phyloP scores from a whole-genome alignment of 2,113 vertebrate genomes.

The Catagonus wagneri region DNA sequence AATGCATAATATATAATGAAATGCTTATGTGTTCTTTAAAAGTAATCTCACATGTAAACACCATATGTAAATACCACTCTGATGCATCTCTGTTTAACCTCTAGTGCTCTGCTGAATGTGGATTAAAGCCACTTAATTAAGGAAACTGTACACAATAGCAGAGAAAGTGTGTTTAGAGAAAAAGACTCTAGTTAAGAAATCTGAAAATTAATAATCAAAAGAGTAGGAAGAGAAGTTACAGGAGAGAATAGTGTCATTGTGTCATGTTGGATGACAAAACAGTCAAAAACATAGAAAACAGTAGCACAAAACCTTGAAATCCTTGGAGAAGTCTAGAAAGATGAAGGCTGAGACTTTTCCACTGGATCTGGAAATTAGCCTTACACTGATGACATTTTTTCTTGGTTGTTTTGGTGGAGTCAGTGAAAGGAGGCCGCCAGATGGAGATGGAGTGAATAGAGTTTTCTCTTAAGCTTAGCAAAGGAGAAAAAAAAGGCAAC shows the following conservation, averaged over 20 bases:
- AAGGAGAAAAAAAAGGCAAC: neutral
- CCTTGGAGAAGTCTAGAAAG: neutral
- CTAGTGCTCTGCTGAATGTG: neutral
- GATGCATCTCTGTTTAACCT: neutral
- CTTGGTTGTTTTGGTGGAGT: neutral
- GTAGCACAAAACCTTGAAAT: neutral
- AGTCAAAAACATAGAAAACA: neutral
- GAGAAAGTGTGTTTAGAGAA: neutral
- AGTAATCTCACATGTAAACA: neutral
- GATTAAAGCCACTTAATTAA: neutral
- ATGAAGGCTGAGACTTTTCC: neutral
- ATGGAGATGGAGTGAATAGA: neutral
- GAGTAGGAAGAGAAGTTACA: neutral
- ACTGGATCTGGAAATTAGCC: neutral
- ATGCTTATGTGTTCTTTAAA: neutral
- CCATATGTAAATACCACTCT: neutral
- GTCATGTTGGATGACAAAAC: neutral
- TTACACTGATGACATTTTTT: neutral
- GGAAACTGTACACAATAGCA: neutral
- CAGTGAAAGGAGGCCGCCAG: neutral
- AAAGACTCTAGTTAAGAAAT: neutral
- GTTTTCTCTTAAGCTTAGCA: neutral
- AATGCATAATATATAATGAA: neutral
- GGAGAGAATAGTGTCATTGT: neutral
- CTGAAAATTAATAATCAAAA: neutral